A percentile compares a stretch with the other conserved stretches of the same genome.
Evolutionary conservation across 2,113 vertebrate species (phyloP).

Genomic region (Tangachromis dhanisi): DNA sequence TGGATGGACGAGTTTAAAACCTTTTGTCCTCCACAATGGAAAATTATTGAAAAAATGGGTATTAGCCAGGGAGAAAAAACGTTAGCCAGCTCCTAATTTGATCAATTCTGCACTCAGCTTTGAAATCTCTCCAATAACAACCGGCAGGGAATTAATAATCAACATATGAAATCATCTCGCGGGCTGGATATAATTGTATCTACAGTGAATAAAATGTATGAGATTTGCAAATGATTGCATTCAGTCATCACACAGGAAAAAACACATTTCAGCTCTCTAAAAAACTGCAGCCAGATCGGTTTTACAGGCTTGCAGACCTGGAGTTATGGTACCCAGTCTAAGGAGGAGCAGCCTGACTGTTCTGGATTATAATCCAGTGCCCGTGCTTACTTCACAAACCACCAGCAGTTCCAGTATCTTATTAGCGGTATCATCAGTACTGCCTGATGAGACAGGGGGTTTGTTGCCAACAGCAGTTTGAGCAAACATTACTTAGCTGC

Average conservation of each 20-base stretch:
- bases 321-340: background rate
- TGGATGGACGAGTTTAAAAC: background rate
- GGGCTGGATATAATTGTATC: background rate
- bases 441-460: fast-evolving
- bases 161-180: fast-evolving
- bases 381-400: background rate
- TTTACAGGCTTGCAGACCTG: background rate
- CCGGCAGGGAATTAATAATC: fast-evolving
- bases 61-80: background rate
- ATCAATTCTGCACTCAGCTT: background rate
- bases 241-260: background rate
- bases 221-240: background rate
- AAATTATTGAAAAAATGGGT: fast-evolving
- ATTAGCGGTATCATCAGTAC: background rate
- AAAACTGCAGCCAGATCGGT: fast-evolving
- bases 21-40: fast-evolving
- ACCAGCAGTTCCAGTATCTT: background rate
- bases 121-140: background rate
- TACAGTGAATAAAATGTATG: background rate
- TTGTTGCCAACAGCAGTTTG: background rate
- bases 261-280: fast-evolving
- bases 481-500: too few species aligned
- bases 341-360: fast-evolving
- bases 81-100: fast-evolving
- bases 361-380: too few species aligned